These are phyloP conservation scores for Leucozona laternaria DNA, from an alignment of 2,888 invertebrate genomes.

Conservation along the genomic window DNA sequence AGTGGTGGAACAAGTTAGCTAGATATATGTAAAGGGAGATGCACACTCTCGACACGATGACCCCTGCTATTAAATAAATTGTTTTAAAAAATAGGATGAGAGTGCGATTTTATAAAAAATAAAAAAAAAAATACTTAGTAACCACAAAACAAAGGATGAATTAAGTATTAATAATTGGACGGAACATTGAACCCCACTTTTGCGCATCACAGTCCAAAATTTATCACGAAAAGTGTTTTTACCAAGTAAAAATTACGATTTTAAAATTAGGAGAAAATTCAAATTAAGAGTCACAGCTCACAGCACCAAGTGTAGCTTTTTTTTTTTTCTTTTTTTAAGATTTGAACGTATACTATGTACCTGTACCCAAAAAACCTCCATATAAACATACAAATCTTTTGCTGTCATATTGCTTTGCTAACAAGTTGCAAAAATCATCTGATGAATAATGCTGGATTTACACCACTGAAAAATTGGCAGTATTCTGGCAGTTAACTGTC, in stretches of 20 bases:
- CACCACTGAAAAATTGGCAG: too few species aligned
- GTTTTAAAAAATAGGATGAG: conserved; percentile 48
- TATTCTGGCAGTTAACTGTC: too few species aligned
- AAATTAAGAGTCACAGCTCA: background rate
- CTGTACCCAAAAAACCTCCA: too few species aligned
- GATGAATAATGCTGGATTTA: too few species aligned
- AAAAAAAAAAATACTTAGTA: too few species aligned
- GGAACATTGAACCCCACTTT: conserved; percentile 26
- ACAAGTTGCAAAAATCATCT: too few species aligned
- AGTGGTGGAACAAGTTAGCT: conserved; percentile 40
- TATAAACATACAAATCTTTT: too few species aligned
- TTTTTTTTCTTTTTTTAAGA: too few species aligned
- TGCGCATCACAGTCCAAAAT: background rate
- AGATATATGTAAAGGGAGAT: background rate
- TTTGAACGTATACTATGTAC: too few species aligned
- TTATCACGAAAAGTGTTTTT: background rate
- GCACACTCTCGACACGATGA: conserved; percentile 43
- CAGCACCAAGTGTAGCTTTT: background rate
- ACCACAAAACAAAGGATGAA: conserved; percentile 4
- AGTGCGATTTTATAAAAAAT: conserved; percentile 32
- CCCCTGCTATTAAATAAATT: conserved; percentile 67
- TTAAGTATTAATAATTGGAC: background rate
- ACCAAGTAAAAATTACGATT: background rate
- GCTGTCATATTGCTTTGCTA: too few species aligned
- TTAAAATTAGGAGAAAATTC: background rate